Percentiles rank a stretch among this genome's conserved stretches.
phyloP scores from a whole-genome alignment of 2,113 vertebrate species.

The Microcebus tavaratra region DNA sequence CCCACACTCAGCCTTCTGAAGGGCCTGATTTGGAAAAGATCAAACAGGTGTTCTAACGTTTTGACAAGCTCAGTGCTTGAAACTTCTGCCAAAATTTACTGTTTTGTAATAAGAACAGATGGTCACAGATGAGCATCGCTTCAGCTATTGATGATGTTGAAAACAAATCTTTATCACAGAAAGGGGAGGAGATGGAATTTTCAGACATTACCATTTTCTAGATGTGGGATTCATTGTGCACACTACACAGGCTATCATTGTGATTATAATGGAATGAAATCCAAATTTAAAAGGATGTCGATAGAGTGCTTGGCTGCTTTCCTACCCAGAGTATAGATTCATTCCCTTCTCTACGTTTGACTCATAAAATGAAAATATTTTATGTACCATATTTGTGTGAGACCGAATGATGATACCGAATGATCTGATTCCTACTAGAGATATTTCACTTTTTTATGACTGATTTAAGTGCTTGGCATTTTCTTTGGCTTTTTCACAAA shows the following conservation, averaged over 20 bases:
- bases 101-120: slow-evolving; percentile 37
- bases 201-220: slow-evolving; percentile 12
- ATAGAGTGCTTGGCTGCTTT: not conserved
- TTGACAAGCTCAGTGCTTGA: not conserved
- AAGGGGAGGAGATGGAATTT: not conserved
- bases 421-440: not conserved
- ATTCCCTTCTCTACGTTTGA: not conserved
- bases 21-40: slow-evolving; percentile 44
- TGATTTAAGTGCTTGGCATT: slow-evolving; percentile 36
- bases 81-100: slow-evolving; percentile 4
- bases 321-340: not conserved
- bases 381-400: not conserved
- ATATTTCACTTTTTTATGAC: slow-evolving; percentile 17
- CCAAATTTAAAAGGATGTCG: not conserved
- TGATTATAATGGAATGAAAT: slow-evolving; percentile 15
- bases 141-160: slow-evolving; percentile 47
- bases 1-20: not conserved
- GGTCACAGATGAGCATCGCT: slow-evolving; percentile 6
- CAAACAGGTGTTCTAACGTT: slow-evolving; percentile 3
- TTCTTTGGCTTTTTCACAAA: not conserved
- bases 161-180: slow-evolving; percentile 17
- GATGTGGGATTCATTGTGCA: not conserved
- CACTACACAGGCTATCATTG: not conserved
- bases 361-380: slow-evolving; percentile 54
- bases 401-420: not conserved